phyloP scores from a whole-genome alignment of 2,797 vertebrate genomes.

The Poecilia picta region DNA sequence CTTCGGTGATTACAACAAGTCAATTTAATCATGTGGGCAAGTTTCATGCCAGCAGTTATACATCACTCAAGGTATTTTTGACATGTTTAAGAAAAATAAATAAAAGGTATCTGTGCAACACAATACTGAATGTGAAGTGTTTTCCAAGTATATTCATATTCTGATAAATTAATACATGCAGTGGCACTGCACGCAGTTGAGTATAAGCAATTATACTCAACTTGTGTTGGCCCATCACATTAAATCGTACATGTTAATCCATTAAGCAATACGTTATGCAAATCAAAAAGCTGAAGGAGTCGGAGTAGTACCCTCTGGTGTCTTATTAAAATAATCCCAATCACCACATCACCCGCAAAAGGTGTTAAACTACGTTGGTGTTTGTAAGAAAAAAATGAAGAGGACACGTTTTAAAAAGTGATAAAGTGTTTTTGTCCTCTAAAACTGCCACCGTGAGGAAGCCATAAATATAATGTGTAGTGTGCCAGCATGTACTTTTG shows the following conservation, averaged over 20 bases:
- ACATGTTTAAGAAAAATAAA: too few species aligned
- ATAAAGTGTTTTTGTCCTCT: background rate
- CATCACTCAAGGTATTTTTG: too few species aligned
- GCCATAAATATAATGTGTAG: slow-evolving; percentile 15
- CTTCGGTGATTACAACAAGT: background rate
- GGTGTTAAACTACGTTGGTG: background rate
- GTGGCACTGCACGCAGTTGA: too few species aligned
- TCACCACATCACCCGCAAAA: background rate
- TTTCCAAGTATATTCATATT: background rate
- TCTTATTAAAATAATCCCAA: background rate
- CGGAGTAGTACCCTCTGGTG: background rate
- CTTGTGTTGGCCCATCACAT: background rate
- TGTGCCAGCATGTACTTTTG: slow-evolving; percentile 28
- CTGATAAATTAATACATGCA: too few species aligned
- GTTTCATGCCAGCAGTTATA: background rate
- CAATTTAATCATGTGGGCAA: background rate
- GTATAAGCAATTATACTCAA: background rate
- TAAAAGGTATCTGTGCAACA: background rate
- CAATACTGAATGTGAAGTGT: background rate
- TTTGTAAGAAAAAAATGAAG: background rate
- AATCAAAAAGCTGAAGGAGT: background rate
- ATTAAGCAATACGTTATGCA: background rate
- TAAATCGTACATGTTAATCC: background rate
- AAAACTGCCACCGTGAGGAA: background rate
- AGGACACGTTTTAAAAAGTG: background rate